Evolutionary conservation across 2,797 vertebrate genomes (phyloP).

Genomic region (Linurgus olivaceus): DNA sequence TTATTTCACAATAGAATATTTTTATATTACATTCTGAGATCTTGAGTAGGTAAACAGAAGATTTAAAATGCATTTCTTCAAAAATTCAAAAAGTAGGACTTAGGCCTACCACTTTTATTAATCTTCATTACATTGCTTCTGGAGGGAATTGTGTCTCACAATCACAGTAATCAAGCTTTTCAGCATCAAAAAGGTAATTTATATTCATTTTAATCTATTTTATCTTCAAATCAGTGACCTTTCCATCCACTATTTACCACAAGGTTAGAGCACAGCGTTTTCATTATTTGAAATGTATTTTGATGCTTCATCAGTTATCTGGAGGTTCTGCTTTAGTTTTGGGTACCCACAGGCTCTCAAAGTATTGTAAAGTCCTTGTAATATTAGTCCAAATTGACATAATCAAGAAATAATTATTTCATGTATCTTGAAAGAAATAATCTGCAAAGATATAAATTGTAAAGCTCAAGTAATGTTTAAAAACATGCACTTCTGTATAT

Average conservation of each 20-base stretch:
- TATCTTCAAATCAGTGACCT: neutral
- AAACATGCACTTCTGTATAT: neutral
- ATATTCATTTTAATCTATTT: neutral
- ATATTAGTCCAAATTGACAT: neutral
- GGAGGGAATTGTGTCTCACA: neutral
- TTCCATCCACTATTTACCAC: neutral
- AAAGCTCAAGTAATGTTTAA: neutral
- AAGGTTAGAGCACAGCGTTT: neutral
- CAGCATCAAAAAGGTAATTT: conserved; percentile 22
- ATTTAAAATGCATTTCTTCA: neutral
- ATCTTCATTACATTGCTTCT: conserved; percentile 8
- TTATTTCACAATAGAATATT: neutral
- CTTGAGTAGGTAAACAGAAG: neutral
- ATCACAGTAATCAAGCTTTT: neutral
- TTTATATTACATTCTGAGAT: neutral
- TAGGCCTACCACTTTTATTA: neutral
- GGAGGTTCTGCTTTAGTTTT: conserved; percentile 13
- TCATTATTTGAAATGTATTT: neutral
- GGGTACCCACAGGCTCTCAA: neutral
- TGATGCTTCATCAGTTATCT: conserved; percentile 12
- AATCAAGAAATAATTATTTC: neutral
- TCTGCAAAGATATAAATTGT: neutral
- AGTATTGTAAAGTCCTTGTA: neutral
- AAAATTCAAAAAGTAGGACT: neutral
- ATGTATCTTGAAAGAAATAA: neutral